A percentile compares a stretch with the other conserved stretches of the same genome.
Evolutionary conservation across 2,797 vertebrate species (phyloP).

Genomic region (Alcedo quadribrachys): DNA sequence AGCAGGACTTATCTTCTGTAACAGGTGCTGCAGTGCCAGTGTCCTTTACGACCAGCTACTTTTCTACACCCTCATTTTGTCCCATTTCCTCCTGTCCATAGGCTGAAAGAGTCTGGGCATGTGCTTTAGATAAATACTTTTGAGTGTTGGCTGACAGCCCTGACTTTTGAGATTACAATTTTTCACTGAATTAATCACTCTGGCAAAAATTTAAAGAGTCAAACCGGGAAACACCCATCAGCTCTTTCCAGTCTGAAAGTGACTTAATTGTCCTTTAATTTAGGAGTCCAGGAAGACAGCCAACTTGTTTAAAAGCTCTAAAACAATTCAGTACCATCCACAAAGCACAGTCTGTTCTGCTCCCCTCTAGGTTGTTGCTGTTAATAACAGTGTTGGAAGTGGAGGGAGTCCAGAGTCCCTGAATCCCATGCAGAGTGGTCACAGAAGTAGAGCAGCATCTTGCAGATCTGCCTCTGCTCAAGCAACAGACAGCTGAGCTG

Average conservation of each 20-base stretch:
- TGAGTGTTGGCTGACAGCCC: conserved; percentile 25
- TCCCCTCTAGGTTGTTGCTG: neutral
- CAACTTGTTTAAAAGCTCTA: conserved; percentile 5
- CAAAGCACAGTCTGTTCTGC: neutral
- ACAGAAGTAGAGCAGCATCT: neutral
- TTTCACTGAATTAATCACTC: conserved; percentile 31
- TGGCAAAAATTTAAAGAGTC: conserved; percentile 15
- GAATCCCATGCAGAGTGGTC: neutral
- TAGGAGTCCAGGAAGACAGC: conserved; percentile 25
- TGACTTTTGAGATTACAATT: neutral
- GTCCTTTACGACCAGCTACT: neutral
- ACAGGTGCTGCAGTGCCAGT: neutral
- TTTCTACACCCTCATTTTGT: neutral
- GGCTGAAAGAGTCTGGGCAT: neutral
- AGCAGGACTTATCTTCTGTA: neutral
- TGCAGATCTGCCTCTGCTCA: neutral
- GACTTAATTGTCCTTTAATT: conserved; percentile 61
- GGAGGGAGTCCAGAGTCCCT: neutral
- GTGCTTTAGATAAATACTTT: neutral
- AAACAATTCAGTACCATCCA: neutral
- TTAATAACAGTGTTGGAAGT: neutral
- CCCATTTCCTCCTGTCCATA: neutral
- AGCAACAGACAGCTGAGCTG: neutral
- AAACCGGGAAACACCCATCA: conserved; percentile 16
- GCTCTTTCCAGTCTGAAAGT: conserved; percentile 17